Percentiles rank a stretch among this genome's conserved stretches.
Evolutionary conservation across 2,113 vertebrate genomes (phyloP).

Genomic region (Lontra canadensis): DNA sequence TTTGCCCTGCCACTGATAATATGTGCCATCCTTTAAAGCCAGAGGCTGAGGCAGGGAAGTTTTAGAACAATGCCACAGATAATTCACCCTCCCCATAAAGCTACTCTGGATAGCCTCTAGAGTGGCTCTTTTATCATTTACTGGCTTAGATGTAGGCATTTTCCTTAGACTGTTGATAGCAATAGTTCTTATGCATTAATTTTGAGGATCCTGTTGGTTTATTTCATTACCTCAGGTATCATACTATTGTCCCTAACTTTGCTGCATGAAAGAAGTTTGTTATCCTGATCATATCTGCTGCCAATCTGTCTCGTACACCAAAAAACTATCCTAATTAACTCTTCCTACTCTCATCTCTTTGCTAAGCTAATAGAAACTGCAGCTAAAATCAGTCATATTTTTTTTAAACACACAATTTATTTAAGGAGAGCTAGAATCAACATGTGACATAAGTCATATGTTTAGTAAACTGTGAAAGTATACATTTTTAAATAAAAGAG

Average conservation of each 20-base stretch:
- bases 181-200: neutral
- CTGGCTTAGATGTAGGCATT: neutral
- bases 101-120: neutral
- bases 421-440: neutral
- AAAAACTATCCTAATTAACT: neutral
- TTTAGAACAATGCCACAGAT: neutral
- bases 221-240: neutral
- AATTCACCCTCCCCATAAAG: neutral
- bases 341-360: neutral
- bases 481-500: conserved; percentile 17
- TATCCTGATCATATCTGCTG: fast-evolving
- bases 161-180: neutral
- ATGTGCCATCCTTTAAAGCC: neutral
- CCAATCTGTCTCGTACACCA: neutral
- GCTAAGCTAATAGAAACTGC: neutral
- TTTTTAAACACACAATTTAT: conserved; percentile 14
- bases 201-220: neutral
- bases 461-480: conserved; percentile 35
- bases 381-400: neutral
- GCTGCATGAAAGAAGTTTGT: neutral
- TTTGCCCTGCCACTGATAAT: neutral
- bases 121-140: neutral
- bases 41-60: neutral
- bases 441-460: neutral
- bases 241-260: neutral